Evolutionary conservation across 2,113 vertebrate genomes (phyloP), one percentile per base, ranked within the genome.

Genomic region (Corythaeola cristata): DNA sequence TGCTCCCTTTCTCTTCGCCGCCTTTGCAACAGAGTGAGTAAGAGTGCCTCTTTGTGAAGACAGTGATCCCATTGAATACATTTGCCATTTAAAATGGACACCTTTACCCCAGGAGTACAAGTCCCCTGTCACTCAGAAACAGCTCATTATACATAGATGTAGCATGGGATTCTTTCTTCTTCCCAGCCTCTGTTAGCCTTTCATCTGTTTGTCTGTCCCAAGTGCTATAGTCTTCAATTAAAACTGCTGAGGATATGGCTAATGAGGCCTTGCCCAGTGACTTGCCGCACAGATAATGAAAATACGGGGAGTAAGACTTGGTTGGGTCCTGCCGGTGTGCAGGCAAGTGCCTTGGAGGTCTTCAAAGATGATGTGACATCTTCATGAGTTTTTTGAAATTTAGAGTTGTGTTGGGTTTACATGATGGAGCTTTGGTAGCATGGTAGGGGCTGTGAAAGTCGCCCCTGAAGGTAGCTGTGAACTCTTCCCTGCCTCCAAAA

Each of bases 1-100:
- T 90, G 96, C 80, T 97, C 89, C 95, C 92, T 91, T 97, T 96
- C 94, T 97, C 64, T 88, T 82, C 10, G 22, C 59, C 3, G 12
- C 83, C 73, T 84, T 93, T 92, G 90, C 71, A 10, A 68, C 53
- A 50, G 74, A 55, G 94, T 80, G 83, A 66, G 89, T 97, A 89
- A 93, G 72, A 85, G 88, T 88, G 86, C 72, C 30, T 94, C 90
- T 96, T 94, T 94, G 71, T 96, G 90, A 91, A 96, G 84, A 74
- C 76, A 90, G 89, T 2, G 1, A 73, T 95, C 72, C 72, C 86
- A 85, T 88, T 95, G 89, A 97, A 67, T 80, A 88, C 84, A 45
- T 53, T 18, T 72, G 72, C 95, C 85, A 76, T 97, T 97, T 97
- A 87, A 96, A 75, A 30, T 93, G 66, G 85, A 89, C 82, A 93